These are phyloP conservation scores for Urocynchramus pylzowi DNA, from an alignment of 2,113 vertebrate species.

Conservation along the genomic window DNA sequence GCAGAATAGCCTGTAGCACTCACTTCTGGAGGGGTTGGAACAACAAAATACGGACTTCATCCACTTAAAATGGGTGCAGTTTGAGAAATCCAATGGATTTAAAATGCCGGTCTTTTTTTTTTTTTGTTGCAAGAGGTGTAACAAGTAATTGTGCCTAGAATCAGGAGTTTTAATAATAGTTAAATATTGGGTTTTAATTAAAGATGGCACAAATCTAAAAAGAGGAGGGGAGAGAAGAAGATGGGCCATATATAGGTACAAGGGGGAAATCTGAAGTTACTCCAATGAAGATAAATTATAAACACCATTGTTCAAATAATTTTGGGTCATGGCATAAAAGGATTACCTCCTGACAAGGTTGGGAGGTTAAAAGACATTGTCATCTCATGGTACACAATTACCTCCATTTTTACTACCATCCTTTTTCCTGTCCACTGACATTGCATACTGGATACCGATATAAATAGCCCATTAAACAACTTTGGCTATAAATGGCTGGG, in stretches of 20 bases:
- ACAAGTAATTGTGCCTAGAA: neutral
- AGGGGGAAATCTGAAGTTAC: neutral
- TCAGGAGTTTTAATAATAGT: neutral
- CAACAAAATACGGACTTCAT: neutral
- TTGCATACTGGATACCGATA: fast-evolving
- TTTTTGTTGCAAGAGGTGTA: neutral
- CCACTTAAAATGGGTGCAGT: neutral
- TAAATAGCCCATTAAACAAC: neutral
- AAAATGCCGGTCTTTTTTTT: neutral
- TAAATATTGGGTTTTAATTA: neutral
- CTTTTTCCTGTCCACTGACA: neutral
- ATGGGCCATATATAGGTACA: neutral
- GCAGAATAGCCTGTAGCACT: neutral
- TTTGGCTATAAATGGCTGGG: neutral
- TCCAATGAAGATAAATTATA: neutral
- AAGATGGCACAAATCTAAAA: neutral
- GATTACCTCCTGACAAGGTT: neutral
- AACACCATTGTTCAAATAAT: neutral
- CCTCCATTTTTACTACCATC: neutral
- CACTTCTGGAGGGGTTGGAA: neutral
- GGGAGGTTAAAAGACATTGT: neutral
- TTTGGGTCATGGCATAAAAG: neutral
- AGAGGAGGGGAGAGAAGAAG: neutral
- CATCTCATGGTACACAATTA: neutral
- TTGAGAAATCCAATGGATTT: neutral